These are phyloP conservation scores for Aphaenogaster ashmeadi DNA, from an alignment of 1,140 invertebrate genomes.

Conservation along the genomic window DNA sequence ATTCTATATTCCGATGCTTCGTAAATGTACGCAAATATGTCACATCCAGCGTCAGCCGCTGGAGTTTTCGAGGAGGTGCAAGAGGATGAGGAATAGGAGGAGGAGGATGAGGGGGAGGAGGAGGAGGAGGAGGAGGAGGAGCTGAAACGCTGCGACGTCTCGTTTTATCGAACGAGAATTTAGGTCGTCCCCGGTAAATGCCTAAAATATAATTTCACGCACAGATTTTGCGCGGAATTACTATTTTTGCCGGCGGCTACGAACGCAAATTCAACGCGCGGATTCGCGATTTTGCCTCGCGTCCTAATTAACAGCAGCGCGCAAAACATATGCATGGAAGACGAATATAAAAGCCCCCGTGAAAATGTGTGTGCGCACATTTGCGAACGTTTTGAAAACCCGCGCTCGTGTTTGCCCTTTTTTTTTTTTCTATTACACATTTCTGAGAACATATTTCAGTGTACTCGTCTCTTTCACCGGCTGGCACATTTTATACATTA, in stretches of 20 bases:
- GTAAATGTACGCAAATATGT: slow-evolving; percentile 60
- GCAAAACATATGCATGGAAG: slow-evolving; percentile 23
- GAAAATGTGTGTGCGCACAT: not conserved
- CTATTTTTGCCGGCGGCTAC: slow-evolving; percentile 40
- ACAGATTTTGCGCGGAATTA: slow-evolving; percentile 44
- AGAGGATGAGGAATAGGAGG: not conserved
- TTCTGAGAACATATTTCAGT: slow-evolving; percentile 19
- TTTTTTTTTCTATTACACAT: slow-evolving; percentile 1
- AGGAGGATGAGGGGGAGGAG: not conserved
- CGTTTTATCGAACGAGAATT: slow-evolving; percentile 49
- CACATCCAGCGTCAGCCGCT: slow-evolving; percentile 44
- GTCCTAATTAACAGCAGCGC: slow-evolving; percentile 52
- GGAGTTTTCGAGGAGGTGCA: slow-evolving; percentile 5
- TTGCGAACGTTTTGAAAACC: slow-evolving; percentile 16
- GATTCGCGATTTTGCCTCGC: slow-evolving; percentile 18
- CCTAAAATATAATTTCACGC: slow-evolving; percentile 55
- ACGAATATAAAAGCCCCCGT: slow-evolving; percentile 29
- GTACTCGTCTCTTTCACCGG: not conserved
- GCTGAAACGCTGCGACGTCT: slow-evolving; percentile 9
- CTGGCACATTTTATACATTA: slow-evolving; percentile 11
- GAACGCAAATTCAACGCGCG: not conserved
- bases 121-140: not conserved
- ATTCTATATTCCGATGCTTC: not conserved
- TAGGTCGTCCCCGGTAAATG: slow-evolving; percentile 40
- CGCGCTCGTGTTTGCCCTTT: not conserved